Evolutionary conservation across 2,888 invertebrate genomes (phyloP).

Genomic region (Anthrax anthrax): DNA sequence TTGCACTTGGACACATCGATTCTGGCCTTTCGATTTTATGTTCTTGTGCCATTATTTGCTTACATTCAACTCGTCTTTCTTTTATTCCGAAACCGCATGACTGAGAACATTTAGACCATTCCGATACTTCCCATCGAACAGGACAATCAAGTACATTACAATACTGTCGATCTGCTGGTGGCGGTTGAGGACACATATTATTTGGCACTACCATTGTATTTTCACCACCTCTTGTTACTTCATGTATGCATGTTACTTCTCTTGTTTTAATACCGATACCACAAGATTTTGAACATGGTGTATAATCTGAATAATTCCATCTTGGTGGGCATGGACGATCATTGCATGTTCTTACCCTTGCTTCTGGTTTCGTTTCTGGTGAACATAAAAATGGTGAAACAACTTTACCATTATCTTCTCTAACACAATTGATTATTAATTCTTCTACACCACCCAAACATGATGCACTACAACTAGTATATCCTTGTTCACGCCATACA

Average conservation of each 20-base stretch:
- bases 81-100: slow-evolving; percentile 87
- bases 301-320: slow-evolving; percentile 84
- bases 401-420: slow-evolving; percentile 73
- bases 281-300: slow-evolving; percentile 81
- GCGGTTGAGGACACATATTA: slow-evolving; percentile 78
- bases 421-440: slow-evolving; percentile 73
- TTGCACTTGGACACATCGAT: slow-evolving; percentile 57
- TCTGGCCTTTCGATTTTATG: slow-evolving; percentile 68
- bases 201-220: slow-evolving; percentile 88
- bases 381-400: slow-evolving; percentile 81
- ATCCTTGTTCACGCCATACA: slow-evolving; percentile 80
- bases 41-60: slow-evolving; percentile 87
- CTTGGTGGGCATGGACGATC: slow-evolving; percentile 91
- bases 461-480: slow-evolving; percentile 85
- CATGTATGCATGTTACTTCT: slow-evolving; percentile 45
- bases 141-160: slow-evolving; percentile 91
- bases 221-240: slow-evolving; percentile 71
- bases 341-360: slow-evolving; percentile 79
- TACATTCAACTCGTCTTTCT: slow-evolving; percentile 68
- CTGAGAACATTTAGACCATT: slow-evolving; percentile 85
- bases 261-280: slow-evolving; percentile 88
- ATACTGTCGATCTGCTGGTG: slow-evolving; percentile 75
- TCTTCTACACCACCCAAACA: slow-evolving; percentile 84
- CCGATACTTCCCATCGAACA: slow-evolving; percentile 72
- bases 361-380: slow-evolving; percentile 75